These are phyloP conservation scores for Helicolenus hilgendorfi DNA, from an alignment of 2,797 vertebrate genomes.

Conservation along the genomic window DNA sequence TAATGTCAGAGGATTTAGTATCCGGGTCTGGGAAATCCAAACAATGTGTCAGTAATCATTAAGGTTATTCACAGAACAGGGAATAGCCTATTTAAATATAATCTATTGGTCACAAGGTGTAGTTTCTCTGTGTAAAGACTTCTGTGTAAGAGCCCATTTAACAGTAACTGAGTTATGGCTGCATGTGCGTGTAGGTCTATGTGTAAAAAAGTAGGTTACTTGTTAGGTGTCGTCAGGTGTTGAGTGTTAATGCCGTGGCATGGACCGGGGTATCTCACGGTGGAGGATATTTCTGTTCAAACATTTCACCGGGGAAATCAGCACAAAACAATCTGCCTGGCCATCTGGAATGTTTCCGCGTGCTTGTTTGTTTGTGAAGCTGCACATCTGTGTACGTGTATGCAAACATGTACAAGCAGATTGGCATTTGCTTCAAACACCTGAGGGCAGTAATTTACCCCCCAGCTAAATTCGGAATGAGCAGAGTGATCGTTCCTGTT, in stretches of 20 bases:
- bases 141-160: conserved; percentile 1
- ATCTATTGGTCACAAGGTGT: conserved; percentile 24
- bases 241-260: conserved; percentile 1
- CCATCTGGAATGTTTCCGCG: conserved; percentile 76
- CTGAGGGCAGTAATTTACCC: conserved; percentile 56
- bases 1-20: not conserved
- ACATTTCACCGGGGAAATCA: conserved; percentile 70
- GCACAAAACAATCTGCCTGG: conserved; percentile 64
- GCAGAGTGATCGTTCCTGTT: conserved; percentile 10
- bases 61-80: conserved; percentile 1
- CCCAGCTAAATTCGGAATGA: conserved; percentile 31
- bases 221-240: conserved; percentile 18
- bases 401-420: conserved; percentile 50
- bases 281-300: conserved; percentile 59
- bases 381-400: conserved; percentile 54
- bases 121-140: not conserved
- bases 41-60: not conserved
- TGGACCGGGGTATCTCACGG: conserved; percentile 3
- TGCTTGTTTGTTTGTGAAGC: conserved; percentile 51
- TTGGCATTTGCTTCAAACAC: conserved; percentile 48
- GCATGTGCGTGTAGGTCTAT: not conserved
- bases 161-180: conserved; percentile 16
- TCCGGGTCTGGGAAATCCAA: not conserved
- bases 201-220: conserved; percentile 20
- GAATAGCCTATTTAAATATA: not conserved